phyloP scores from a whole-genome alignment of 2,113 vertebrate genomes.

The Ictidomys tridecemlineatus region DNA sequence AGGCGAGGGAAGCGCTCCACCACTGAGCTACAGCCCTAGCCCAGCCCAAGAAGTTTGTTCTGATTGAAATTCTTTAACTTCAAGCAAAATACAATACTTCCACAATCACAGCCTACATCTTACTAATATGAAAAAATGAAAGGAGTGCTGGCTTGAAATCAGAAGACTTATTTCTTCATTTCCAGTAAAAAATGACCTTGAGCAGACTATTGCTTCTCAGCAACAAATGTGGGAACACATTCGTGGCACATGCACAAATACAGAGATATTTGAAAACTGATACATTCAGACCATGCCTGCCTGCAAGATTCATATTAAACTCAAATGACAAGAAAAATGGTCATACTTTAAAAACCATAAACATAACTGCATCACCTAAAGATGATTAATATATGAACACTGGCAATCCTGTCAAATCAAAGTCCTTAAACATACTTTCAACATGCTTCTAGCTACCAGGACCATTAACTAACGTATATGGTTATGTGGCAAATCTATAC shows the following conservation, averaged over 20 bases:
- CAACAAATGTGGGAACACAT: not conserved
- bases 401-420: constrained; percentile 28
- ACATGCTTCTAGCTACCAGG: not conserved
- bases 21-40: too few species aligned
- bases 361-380: not conserved
- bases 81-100: not conserved
- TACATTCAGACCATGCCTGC: not conserved
- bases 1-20: too few species aligned
- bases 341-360: not conserved
- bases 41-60: too few species aligned
- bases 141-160: not conserved
- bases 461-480: not conserved
- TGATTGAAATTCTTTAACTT: not conserved
- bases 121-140: not conserved
- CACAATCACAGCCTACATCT: not conserved
- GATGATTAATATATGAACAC: not conserved
- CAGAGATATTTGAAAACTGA: not conserved
- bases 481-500: not conserved
- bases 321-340: not conserved
- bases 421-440: not conserved
- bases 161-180: not conserved
- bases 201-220: not conserved
- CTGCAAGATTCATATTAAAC: not conserved
- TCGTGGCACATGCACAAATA: not conserved
- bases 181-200: not conserved